phyloP scores from a whole-genome alignment of 1,140 invertebrate species.

The Drosophila truncata region DNA sequence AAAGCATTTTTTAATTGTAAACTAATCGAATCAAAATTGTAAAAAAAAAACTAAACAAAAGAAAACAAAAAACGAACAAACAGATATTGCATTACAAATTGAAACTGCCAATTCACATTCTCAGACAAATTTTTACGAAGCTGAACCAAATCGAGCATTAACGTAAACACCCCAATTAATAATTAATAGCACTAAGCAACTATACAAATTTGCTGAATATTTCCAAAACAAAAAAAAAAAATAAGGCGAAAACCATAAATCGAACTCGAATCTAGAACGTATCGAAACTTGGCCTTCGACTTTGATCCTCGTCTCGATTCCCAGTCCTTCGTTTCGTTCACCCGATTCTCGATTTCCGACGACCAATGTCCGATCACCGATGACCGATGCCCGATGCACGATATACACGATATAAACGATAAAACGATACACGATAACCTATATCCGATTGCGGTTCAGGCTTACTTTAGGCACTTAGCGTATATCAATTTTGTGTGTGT shows the following conservation, averaged over 20 bases:
- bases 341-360: slow-evolving; percentile 34
- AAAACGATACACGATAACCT: too few species aligned
- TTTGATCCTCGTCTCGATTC: slow-evolving; percentile 16
- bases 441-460: slow-evolving; percentile 27
- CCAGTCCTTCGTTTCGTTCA: slow-evolving; percentile 42
- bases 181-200: slow-evolving; percentile 50
- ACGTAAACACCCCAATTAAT: slow-evolving; percentile 42
- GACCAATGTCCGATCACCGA: slow-evolving; percentile 16
- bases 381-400: background rate
- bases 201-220: slow-evolving; percentile 79
- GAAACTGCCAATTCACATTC: slow-evolving; percentile 81
- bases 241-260: slow-evolving; percentile 34
- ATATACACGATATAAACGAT: slow-evolving; percentile 5
- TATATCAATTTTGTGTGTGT: slow-evolving; percentile 67
- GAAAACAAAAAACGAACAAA: slow-evolving; percentile 6
- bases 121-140: slow-evolving; percentile 64
- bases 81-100: slow-evolving; percentile 57
- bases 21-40: slow-evolving; percentile 54
- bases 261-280: slow-evolving; percentile 30
- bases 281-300: slow-evolving; percentile 29
- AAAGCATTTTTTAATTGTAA: slow-evolving; percentile 66
- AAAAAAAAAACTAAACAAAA: slow-evolving; percentile 28
- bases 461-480: slow-evolving; percentile 52
- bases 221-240: too few species aligned
- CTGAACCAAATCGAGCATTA: slow-evolving; percentile 30